Conservation (phyloP, 1,140 invertebrate species). For the Capitella teleta region DNA sequence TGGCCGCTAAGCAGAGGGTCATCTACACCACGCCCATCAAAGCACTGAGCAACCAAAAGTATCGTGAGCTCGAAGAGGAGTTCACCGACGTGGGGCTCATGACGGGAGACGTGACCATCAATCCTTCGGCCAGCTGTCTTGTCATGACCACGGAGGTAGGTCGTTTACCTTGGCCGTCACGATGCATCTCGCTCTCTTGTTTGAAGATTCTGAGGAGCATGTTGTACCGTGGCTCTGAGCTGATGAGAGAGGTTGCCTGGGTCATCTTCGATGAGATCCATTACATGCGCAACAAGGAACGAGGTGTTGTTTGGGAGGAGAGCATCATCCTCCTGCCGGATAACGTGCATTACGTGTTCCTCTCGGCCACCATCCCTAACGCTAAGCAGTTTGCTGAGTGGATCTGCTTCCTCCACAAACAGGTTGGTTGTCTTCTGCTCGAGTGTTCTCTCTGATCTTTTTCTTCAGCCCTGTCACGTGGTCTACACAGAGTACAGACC, state of each 20-base stretch:
- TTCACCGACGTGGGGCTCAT: constrained; percentile 93
- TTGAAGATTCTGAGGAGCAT: constrained; percentile 86
- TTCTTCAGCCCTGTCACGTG: constrained; percentile 85
- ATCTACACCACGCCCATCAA: constrained; percentile 99
- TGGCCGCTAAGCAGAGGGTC: constrained; percentile 69
- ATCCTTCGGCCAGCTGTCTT: constrained; percentile 89
- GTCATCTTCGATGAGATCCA: constrained; percentile 99
- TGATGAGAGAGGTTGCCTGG: constrained; percentile 97
- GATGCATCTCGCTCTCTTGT: not conserved
- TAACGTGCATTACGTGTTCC: constrained; percentile 96
- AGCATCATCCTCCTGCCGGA: constrained; percentile 94
- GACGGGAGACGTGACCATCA: constrained; percentile 98
- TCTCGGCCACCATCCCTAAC: constrained; percentile 99
- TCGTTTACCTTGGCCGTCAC: not conserved
- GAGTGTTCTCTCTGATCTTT: constrained; percentile 8
- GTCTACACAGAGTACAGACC: constrained; percentile 98
- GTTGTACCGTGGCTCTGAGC: constrained; percentile 94
- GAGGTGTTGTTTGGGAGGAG: constrained; percentile 98
- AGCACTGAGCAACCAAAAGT: constrained; percentile 99
- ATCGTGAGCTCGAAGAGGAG: constrained; percentile 93
- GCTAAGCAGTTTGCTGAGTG: constrained; percentile 95
- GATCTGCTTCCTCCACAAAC: constrained; percentile 88
- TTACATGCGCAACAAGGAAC: constrained; percentile 97
- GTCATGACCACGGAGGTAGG: constrained; percentile 98
- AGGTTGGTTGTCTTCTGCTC: constrained; percentile 19